These are phyloP conservation scores for Nebria brevicollis DNA, from an alignment of 2,888 invertebrate genomes.

Conservation along the genomic window DNA sequence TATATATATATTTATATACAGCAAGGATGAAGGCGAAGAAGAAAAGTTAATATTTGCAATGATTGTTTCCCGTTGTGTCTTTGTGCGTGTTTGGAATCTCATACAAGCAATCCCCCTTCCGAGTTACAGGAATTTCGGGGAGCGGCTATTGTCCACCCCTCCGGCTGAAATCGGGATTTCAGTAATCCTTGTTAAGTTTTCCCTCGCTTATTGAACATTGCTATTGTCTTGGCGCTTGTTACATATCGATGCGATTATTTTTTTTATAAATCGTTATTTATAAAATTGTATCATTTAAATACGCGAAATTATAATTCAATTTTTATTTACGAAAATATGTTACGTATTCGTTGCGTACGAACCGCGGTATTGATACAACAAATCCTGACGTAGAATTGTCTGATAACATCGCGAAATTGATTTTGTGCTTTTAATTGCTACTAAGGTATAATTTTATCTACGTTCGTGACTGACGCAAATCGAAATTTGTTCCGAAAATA, in stretches of 20 bases:
- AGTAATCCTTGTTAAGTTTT: neutral
- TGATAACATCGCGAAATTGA: neutral
- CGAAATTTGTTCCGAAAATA: neutral
- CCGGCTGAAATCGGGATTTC: neutral
- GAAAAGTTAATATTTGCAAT: slow-evolving; percentile 33
- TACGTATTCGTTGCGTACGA: neutral
- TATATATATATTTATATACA: neutral
- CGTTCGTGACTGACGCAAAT: neutral
- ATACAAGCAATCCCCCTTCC: neutral
- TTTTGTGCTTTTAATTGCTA: neutral
- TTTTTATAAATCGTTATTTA: neutral
- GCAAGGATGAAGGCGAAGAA: neutral
- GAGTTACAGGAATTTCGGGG: neutral
- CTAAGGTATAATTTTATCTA: neutral
- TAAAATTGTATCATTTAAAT: too few relatives aligned
- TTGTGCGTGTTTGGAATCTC: slow-evolving; percentile 34
- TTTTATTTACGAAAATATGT: too few relatives aligned
- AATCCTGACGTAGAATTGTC: neutral
- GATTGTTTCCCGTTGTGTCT: slow-evolving; percentile 33
- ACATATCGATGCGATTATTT: neutral
- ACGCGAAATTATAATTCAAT: too few relatives aligned
- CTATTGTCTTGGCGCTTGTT: neutral
- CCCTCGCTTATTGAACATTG: neutral
- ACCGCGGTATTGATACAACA: neutral
- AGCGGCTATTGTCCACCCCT: neutral